A percentile compares a stretch with the other conserved stretches of the same genome.
phyloP scores from a whole-genome alignment of 2,797 vertebrate genomes.

The Enteromius trimaculatus region DNA sequence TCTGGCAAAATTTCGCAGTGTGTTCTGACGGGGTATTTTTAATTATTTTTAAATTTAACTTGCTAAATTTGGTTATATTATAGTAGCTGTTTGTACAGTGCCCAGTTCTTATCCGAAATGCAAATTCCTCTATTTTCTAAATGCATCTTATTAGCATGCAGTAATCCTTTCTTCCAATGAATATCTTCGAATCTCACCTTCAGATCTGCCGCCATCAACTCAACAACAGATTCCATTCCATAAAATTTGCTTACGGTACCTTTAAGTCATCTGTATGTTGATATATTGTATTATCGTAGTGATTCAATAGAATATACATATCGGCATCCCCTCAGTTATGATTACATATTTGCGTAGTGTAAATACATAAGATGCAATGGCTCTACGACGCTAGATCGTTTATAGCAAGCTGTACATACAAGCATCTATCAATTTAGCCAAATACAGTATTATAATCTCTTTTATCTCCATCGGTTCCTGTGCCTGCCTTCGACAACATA shows the following conservation, averaged over 20 bases:
- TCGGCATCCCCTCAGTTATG: slow-evolving; percentile 65
- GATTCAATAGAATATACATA: slow-evolving; percentile 56
- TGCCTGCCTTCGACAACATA: slow-evolving; percentile 78
- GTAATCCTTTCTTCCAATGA: neutral
- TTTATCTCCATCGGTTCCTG: slow-evolving; percentile 75
- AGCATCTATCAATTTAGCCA: slow-evolving; percentile 81
- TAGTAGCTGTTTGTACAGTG: neutral
- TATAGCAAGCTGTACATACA: slow-evolving; percentile 81
- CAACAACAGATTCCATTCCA: neutral
- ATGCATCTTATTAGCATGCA: neutral
- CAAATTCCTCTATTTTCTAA: neutral
- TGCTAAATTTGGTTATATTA: neutral
- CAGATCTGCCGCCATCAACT: neutral
- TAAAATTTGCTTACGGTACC: neutral
- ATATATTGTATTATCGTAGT: slow-evolving; percentile 27
- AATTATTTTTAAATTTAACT: neutral
- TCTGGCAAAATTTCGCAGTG: neutral
- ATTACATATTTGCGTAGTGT: slow-evolving; percentile 72
- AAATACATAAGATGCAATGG: slow-evolving; percentile 75
- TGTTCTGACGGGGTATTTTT: neutral
- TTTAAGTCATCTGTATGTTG: slow-evolving; percentile 53
- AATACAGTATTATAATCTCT: slow-evolving; percentile 83
- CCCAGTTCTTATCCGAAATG: neutral
- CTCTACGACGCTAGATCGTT: slow-evolving; percentile 76
- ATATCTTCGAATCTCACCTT: neutral